Conservation (phyloP, 2,113 vertebrate genomes). For the Dryoscopus gambensis region DNA sequence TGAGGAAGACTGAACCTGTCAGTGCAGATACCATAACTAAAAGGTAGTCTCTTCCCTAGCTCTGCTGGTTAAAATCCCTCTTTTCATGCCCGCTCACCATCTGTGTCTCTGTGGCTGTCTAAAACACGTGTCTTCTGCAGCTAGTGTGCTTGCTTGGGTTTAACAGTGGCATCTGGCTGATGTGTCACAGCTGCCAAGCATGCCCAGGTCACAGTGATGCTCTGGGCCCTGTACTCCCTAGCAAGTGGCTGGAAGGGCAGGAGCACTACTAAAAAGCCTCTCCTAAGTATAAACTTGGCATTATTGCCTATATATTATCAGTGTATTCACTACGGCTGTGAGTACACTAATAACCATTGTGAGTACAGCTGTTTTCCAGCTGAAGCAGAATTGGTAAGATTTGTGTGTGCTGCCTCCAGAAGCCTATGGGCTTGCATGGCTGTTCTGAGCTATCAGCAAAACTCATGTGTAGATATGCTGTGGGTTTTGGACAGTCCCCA, state of each 20-base stretch:
- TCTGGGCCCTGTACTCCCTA: not conserved
- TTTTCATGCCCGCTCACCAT: not conserved
- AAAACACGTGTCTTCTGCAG: not conserved
- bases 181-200: not conserved
- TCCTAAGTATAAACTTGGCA: not conserved
- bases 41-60: not conserved
- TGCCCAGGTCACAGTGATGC: not conserved
- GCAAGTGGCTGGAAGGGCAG: not conserved
- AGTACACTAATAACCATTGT: not conserved
- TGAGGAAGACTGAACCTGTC: not conserved
- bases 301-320: not conserved
- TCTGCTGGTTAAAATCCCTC: not conserved
- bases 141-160: not conserved
- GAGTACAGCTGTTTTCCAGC: not conserved
- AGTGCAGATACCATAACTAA: not conserved
- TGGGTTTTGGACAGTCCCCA: not conserved
- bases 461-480: not conserved
- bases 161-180: not conserved
- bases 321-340: not conserved
- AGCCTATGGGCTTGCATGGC: not conserved
- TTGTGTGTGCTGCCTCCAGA: not conserved
- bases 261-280: not conserved
- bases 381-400: not conserved
- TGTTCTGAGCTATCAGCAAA: not conserved
- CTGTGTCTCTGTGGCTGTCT: not conserved